Percentiles rank a stretch among this genome's conserved stretches.
Conservation (phyloP, 2,113 vertebrate genomes). For the Psophia crepitans region DNA sequence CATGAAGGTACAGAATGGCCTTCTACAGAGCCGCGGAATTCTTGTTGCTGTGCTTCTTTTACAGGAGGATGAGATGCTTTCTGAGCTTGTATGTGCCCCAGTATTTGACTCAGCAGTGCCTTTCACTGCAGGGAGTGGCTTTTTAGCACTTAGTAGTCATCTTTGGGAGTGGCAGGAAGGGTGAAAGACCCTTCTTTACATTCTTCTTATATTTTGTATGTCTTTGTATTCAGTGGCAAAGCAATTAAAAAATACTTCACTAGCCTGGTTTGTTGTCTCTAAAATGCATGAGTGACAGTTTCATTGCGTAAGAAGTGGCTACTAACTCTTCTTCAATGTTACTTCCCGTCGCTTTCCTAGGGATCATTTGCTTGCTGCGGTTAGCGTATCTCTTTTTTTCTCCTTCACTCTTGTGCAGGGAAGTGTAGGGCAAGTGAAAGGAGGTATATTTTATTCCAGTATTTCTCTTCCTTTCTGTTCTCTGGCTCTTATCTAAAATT, state of each 20-base stretch:
- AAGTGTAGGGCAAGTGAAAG: not conserved
- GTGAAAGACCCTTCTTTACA: not conserved
- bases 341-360: not conserved
- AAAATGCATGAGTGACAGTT: not conserved
- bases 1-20: not conserved
- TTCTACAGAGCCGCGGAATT: not conserved
- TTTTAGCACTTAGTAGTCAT: not conserved
- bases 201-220: not conserved
- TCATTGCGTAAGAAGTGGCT: not conserved
- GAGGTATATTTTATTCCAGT: not conserved
- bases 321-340: not conserved
- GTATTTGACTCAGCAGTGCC: not conserved
- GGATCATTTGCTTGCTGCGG: not conserved
- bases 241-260: not conserved
- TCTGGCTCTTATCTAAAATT: not conserved
- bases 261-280: not conserved
- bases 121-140: not conserved
- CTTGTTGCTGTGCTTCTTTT: not conserved
- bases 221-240: not conserved
- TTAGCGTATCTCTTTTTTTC: not conserved
- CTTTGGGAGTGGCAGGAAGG: not conserved
- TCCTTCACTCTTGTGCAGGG: not conserved
- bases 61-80: not conserved
- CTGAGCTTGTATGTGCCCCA: not conserved
- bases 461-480: not conserved